Base-by-base conservation (phyloP, 2,797 vertebrate species). In the Gymnodraco acuticeps region DNA sequence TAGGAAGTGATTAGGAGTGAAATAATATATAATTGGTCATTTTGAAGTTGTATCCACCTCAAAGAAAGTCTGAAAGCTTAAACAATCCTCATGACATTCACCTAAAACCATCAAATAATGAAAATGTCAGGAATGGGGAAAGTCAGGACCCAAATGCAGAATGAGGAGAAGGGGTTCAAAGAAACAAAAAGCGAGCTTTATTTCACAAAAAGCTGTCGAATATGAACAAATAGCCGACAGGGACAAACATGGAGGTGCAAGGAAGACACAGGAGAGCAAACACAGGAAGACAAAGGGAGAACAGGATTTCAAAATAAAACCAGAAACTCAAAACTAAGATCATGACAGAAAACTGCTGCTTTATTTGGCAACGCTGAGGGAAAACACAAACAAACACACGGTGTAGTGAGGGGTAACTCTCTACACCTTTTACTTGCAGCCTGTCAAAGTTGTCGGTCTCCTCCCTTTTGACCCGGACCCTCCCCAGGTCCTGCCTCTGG, bases 391-490 rank as follows among this genome's bases (percentile, higher is more conserved):
- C 81, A 88, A 87, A 86, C 83, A 81, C 7, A 62, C 41, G 16
- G 81, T 50, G 70, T 63, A 64, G 67, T 46, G 68, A 20, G 15
- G 56, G 38, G 51, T 46, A 48, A 55, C 69, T 67, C 15, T 65
- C 72, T 75, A 41, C 83, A 89, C 85, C 85, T 89, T 87, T 38
- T 70, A 76, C 80, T 82, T 58, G 53, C 69, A 67, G 85, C 85
- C 80, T 61, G 88, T 90, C 78, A 83, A 83, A 88, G 83, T 79
- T 64, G 78, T 66, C 11, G 5, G 43, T 77, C 80, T 74, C 88
- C 86, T 68, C 83, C 84, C 83, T 61, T 27, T 53, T 85, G 85
- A 90, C 86, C 87, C 43, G 20, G 77, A 73, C 74, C 86, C 86
- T 82, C 86, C 88, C 75, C 54, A 11, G 80, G 85, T 65, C 78